phyloP scores from a whole-genome alignment of 2,113 vertebrate species.

The Xiphias gladius region DNA sequence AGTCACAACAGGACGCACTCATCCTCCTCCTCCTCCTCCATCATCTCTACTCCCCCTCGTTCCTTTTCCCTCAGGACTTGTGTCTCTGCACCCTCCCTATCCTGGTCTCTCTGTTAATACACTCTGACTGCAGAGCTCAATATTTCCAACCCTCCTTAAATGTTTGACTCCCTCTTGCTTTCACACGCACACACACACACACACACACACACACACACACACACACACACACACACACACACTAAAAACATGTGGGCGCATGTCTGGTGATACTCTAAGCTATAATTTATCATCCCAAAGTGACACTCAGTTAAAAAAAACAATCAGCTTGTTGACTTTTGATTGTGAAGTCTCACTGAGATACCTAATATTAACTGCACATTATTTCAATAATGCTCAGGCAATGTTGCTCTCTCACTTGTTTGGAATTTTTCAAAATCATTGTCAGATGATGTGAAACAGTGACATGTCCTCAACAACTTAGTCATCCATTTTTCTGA shows the following conservation, averaged over 20 bases:
- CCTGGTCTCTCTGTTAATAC: slow-evolving; percentile 47
- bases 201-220: no score
- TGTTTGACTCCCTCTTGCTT: slow-evolving; percentile 37
- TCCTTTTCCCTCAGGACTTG: slow-evolving; percentile 42
- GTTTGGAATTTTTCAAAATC: slow-evolving; percentile 69
- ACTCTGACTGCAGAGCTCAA: slow-evolving; percentile 40
- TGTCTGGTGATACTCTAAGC: slow-evolving; percentile 22
- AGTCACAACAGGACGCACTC: slow-evolving; percentile 46
- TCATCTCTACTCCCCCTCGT: slow-evolving; percentile 53
- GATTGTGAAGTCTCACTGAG: slow-evolving; percentile 30
- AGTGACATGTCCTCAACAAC: slow-evolving; percentile 35
- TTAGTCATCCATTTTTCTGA: slow-evolving; percentile 59
- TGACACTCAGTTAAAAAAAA: slow-evolving; percentile 11
- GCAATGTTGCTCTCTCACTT: slow-evolving; percentile 45
- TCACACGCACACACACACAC: background rate
- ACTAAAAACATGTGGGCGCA: background rate
- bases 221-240: background rate
- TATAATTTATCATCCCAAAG: slow-evolving; percentile 46
- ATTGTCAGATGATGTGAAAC: slow-evolving; percentile 61
- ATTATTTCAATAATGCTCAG: slow-evolving; percentile 35
- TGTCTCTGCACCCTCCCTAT: slow-evolving; percentile 51
- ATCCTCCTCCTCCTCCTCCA: slow-evolving; percentile 37
- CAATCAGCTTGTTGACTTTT: slow-evolving; percentile 37
- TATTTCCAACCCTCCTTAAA: slow-evolving; percentile 48
- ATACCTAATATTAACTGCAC: slow-evolving; percentile 32